Conservation (phyloP, 2,113 vertebrate species). For the Brachypodius melanocephalos region DNA sequence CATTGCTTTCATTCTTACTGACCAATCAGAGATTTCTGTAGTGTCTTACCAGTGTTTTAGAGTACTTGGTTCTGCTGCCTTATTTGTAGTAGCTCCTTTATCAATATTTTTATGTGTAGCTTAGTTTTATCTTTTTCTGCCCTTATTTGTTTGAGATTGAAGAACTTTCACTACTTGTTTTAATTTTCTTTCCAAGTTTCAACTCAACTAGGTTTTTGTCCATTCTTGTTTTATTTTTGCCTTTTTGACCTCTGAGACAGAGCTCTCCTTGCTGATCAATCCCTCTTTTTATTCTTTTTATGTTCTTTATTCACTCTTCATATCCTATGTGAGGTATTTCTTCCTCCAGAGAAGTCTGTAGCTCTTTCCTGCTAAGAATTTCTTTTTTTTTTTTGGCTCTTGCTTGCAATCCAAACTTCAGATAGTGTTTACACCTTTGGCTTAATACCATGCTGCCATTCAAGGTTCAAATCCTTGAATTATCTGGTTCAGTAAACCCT, state of each 20-base stretch:
- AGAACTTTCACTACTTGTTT: background rate
- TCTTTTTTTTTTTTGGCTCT: background rate
- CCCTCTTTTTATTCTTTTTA: background rate
- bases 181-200: conserved; percentile 9
- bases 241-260: conserved; percentile 7
- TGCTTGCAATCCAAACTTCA: background rate
- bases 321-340: background rate
- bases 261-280: conserved; percentile 23
- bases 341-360: background rate
- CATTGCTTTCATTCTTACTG: background rate
- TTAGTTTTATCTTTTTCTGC: background rate
- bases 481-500: background rate
- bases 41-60: background rate
- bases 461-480: background rate
- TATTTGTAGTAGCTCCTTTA: background rate
- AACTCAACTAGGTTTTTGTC: background rate
- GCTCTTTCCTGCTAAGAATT: background rate
- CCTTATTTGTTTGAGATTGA: background rate
- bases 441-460: background rate
- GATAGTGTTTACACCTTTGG: background rate
- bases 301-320: background rate
- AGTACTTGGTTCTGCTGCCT: background rate
- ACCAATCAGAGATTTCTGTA: background rate
- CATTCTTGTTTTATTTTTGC: background rate
- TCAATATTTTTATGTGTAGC: background rate